Base-by-base conservation (phyloP, 2,888 invertebrate genomes). In the Ashinkailepas kermadecensis region DNA sequence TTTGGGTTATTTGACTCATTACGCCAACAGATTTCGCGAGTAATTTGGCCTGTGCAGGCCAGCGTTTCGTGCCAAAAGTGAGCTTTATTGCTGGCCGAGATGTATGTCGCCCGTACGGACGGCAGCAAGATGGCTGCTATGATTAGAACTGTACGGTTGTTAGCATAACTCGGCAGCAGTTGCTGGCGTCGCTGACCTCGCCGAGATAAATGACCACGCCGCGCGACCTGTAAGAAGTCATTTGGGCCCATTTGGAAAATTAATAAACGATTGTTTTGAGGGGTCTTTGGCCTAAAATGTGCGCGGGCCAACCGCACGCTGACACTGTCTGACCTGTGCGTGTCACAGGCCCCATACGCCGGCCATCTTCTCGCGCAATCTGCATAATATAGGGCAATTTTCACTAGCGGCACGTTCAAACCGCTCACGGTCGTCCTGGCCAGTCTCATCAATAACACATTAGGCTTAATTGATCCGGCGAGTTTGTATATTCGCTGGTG, bases 81-180 rank as follows among this genome's bases (percentile, higher is more conserved):
- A 67, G 67, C 11, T 67, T 67, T 67, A 67, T 67, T 67, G 67
- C 25, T 25, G 11, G 25, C 67, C 25, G 67, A 67, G 67, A 67
- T 25, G 67, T 67, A 67, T 67, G 67, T 67, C 39, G 67, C 67
- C 67, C 25, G 67, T 67, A 67, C 25, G 25, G 67, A 13, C 67
- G n/a, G 67, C 67, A 67, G 39, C 67, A 67, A 67, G 67, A 67
- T 67, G 67, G 67, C 67, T 67, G 11, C 67, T 67, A 67, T 67
- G 67, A 67, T 67, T 67, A 67, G 67, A 67, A 67, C 67, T 67
- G 67, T 67, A 67, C 67, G 67, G 67, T n/a, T 67, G 67, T 67
- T 67, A 67, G 25, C 67, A 67, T 67, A 67, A 25, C 67, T 67
- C 25, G 67, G 12, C 13, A 11, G 12, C 12, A 25, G 25, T 62